Conservation (phyloP, 1,140 invertebrate genomes). For the Himalopsyche phryganea region DNA sequence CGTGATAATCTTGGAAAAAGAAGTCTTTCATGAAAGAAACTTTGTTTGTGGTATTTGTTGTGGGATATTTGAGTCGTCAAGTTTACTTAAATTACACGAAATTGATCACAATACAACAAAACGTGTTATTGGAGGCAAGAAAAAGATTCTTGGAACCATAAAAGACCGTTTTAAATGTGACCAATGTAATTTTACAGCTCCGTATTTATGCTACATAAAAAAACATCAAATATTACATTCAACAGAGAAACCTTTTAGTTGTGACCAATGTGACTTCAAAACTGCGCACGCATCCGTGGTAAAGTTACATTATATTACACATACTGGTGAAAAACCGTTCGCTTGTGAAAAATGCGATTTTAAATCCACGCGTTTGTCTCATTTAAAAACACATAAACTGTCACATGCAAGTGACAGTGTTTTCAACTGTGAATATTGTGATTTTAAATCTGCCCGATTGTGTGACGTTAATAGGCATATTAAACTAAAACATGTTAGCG, state of each 20-base stretch:
- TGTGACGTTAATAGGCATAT: too few species aligned
- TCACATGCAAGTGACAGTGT: neutral
- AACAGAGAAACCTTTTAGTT: neutral
- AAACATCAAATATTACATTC: neutral
- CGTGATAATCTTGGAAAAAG: too few species aligned
- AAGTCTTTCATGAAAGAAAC: too few species aligned
- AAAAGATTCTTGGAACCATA: neutral
- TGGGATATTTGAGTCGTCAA: too few species aligned
- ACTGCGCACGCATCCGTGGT: neutral
- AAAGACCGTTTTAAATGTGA: neutral
- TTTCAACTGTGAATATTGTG: conserved; percentile 43
- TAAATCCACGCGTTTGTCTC: conserved; percentile 38
- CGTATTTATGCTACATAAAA: neutral
- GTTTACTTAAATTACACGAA: too few species aligned
- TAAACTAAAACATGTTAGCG: too few species aligned
- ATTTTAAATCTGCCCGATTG: conserved; percentile 49
- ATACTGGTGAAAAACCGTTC: neutral
- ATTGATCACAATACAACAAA: too few species aligned
- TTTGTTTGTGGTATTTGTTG: too few species aligned
- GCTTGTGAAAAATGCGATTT: conserved; percentile 39
- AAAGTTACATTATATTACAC: too few species aligned
- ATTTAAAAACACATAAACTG: conserved; percentile 21
- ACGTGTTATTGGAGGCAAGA: neutral
- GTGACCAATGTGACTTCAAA: neutral
- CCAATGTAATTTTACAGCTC: neutral